phyloP scores from a whole-genome alignment of 2,113 vertebrate genomes.

The Cyphomyrus plagiostoma region DNA sequence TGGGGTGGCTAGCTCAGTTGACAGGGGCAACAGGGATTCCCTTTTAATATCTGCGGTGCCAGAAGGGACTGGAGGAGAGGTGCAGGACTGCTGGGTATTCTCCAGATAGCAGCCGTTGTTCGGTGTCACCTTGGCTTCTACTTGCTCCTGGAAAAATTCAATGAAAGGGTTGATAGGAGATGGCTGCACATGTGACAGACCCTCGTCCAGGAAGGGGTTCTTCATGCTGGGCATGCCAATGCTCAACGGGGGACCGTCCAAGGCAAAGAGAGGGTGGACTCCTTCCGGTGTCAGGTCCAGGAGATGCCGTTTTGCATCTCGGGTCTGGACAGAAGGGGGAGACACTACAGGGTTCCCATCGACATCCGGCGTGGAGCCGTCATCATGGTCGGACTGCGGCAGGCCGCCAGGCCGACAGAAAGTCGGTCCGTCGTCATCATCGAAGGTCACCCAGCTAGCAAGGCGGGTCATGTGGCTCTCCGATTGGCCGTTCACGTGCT shows the following conservation, averaged over 20 bases:
- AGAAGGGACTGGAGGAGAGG: slow-evolving; percentile 42
- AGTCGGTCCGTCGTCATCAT: slow-evolving; percentile 65
- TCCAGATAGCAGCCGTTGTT: slow-evolving; percentile 18
- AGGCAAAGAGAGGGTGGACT: slow-evolving; percentile 58
- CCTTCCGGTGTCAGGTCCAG: slow-evolving; percentile 65
- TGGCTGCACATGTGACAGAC: slow-evolving; percentile 69
- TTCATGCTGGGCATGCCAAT: slow-evolving; percentile 58
- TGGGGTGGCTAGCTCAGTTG: slow-evolving; percentile 56
- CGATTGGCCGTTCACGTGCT: slow-evolving; percentile 59
- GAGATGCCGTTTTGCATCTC: slow-evolving; percentile 65
- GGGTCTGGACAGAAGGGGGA: slow-evolving; percentile 51
- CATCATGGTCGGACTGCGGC: slow-evolving; percentile 42
- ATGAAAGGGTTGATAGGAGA: slow-evolving; percentile 84
- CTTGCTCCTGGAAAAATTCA: slow-evolving; percentile 65
- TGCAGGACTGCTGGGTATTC: slow-evolving; percentile 39
- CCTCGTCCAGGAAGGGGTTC: slow-evolving; percentile 78
- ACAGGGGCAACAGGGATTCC: slow-evolving; percentile 62
- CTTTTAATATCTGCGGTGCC: slow-evolving; percentile 55
- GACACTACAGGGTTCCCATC: slow-evolving; percentile 44
- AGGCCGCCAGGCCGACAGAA: slow-evolving; percentile 41
- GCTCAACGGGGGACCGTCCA: slow-evolving; percentile 54
- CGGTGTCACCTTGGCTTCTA: slow-evolving; percentile 36
- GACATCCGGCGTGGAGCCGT: slow-evolving; percentile 30
- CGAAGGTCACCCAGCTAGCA: slow-evolving; percentile 83
- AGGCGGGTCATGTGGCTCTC: slow-evolving; percentile 59